Base-by-base conservation (phyloP, 2,113 vertebrate genomes). In the Tinamus guttatus region DNA sequence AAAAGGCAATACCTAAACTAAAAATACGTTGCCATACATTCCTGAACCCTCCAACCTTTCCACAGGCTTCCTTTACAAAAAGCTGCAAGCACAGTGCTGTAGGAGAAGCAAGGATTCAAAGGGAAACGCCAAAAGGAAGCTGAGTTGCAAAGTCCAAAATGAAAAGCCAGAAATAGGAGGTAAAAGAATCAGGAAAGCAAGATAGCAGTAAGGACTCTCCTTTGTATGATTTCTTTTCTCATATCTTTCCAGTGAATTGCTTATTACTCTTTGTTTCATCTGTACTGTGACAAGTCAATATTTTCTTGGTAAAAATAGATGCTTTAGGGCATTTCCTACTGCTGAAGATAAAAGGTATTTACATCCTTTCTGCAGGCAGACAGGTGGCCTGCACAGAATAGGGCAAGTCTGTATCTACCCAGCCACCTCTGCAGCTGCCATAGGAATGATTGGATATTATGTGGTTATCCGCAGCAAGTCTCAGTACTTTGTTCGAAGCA, bases 131-230 rank as follows among this genome's bases (percentile, higher is more conserved):
- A 0, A 97, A 96, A 97, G 97, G 96, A 97, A 97, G 63, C 94
- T 85, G 79, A 97, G 79, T 90, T 95, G 91, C 85, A 83, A 97
- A 96, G 91, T 96, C 67, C 88, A 95, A 91, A 97, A 97, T 91
- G 75, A 96, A 95, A 96, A 94, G 77, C 91, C 94, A 97, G 94
- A 93, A 97, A 96, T 94, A 97, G 95, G 93, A 97, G 95, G 74
- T 47, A 94, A 86, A 77, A 86, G 89, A 87, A 93, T 95, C 89
- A 96, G 94, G 91, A 95, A 96, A 96, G 75, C 91, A 90, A 94
- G 94, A 96, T 75, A 96, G 94, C 9, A 0, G 81, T 85, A 95
- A 91, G 92, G 87, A 90, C 76, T 95, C 90, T 58, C 92, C 74
- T 95, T 96, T 95, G 85, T 93, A 79, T 65, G 69, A 94, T 95